Evolutionary conservation across 2,888 invertebrate genomes (phyloP), one percentile per base, ranked within the genome.

Genomic region (Leptinotarsa haldemani): DNA sequence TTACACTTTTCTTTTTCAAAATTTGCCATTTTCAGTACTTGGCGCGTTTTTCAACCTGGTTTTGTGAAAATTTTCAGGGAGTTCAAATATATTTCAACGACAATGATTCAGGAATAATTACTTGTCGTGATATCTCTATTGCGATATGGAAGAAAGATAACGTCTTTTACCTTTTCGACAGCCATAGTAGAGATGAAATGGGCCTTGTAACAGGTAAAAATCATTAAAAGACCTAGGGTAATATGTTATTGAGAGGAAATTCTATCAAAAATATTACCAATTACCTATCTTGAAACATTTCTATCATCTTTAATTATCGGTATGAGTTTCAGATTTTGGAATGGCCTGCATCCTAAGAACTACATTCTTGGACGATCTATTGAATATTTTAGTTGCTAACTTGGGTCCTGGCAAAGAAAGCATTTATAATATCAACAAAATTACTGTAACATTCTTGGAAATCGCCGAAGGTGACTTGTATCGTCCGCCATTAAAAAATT

Each of bases 111-210:
- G 92, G 90, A 0, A 88, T 93, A 5, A 83, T 93, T 46, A 92
- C 91, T 0, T 89, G 90, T 0, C 88, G 91, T 4, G 90, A 89
- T 0, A 87, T 87, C 0, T 90, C 92, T 0, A 83, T 89, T 0
- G 91, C 90, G 0, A 85, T 93, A 3, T 92, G 91, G 91, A 88
- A 86, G 70, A 85, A 87, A 1, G 85, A 88, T 1, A 88, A 88
- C 0, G 82, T 87, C 3, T 88, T 87, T 65, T 90, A 90, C 77
- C 88, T 90, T 81, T 92, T 90, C 67, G 92, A 93, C 79, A 91
- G 92, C 0, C 90, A 91, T 22, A 89, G 89, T 0, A 90, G 91
- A 69, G 90, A 91, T 77, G 89, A 90, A 15, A 87, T 89, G 22
- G 93, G 93, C 82, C 79, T 87, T 18, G 61, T 75, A 0, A 80